These are phyloP conservation scores for Acestrorhynchus altus DNA, from an alignment of 2,797 vertebrate species.

Conservation along the genomic window DNA sequence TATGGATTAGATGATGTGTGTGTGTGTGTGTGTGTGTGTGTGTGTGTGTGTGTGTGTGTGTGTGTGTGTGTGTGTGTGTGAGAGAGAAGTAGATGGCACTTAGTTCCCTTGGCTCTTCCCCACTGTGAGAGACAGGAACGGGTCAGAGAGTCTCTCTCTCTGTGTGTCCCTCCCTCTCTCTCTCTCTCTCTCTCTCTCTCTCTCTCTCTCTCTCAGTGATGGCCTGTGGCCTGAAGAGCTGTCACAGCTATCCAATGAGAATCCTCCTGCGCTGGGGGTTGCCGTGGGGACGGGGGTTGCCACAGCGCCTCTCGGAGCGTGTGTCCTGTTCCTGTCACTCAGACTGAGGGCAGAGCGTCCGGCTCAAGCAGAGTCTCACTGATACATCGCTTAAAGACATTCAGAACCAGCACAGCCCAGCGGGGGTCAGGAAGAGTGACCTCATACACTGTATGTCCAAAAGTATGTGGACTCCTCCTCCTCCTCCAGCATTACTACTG, in stretches of 20 bases:
- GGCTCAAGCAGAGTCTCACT: neutral
- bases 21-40: too few relatives aligned
- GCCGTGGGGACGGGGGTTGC: constrained; percentile 44
- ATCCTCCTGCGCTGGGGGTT: constrained; percentile 38
- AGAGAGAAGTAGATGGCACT: neutral
- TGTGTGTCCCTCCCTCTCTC: constrained; percentile 1
- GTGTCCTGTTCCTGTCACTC: constrained; percentile 46
- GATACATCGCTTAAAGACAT: neutral
- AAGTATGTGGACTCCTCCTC: too few relatives aligned
- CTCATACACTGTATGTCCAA: too few relatives aligned
- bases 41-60: neutral
- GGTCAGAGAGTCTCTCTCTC: neutral
- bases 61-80: too few relatives aligned
- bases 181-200: constrained; percentile 4
- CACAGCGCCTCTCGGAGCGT: constrained; percentile 21
- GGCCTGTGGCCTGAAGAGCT: constrained; percentile 39
- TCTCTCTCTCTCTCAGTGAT: constrained; percentile 24
- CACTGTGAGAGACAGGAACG: constrained; percentile 1
- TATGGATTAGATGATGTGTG: neutral
- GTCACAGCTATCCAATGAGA: constrained; percentile 41
- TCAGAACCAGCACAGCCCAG: too few relatives aligned
- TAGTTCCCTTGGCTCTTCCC: neutral
- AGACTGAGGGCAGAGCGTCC: constrained; percentile 9
- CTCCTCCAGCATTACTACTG: too few relatives aligned
- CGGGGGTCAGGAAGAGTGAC: too few relatives aligned